Evolutionary conservation across 2,797 vertebrate genomes (phyloP).

Genomic region (Thunnus albacares): DNA sequence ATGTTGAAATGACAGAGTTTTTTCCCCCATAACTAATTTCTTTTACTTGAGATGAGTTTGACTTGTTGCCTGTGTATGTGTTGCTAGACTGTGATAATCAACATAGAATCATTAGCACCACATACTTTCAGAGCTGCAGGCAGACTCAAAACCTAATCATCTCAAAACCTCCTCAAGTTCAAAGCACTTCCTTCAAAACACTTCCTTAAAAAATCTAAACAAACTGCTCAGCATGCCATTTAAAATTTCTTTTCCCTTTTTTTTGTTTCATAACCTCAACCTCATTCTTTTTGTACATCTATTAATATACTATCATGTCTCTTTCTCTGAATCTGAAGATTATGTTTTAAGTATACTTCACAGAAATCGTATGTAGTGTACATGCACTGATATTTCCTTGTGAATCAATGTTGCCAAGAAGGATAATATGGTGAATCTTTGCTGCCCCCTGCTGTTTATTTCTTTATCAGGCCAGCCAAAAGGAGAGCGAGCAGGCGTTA

Average conservation of each 20-base stretch:
- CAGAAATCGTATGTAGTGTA: neutral
- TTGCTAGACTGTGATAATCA: neutral
- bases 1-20: neutral
- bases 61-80: neutral
- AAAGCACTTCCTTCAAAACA: slow-evolving; percentile 18
- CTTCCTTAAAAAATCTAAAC: neutral
- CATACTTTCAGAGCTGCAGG: neutral
- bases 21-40: neutral
- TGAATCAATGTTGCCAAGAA: neutral
- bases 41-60: neutral
- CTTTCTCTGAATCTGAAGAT: neutral
- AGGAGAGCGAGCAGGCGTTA: slow-evolving; percentile 87
- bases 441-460: slow-evolving; percentile 69
- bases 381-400: neutral
- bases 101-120: neutral
- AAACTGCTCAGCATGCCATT: neutral
- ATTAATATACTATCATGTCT: neutral
- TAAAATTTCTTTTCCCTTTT: neutral
- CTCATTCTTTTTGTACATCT: neutral
- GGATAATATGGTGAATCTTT: slow-evolving; percentile 18
- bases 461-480: slow-evolving; percentile 84
- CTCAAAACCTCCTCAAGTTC: neutral
- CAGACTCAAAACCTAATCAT: neutral
- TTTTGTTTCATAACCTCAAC: neutral
- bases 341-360: neutral